Conservation (phyloP, 2,888 invertebrate genomes). For the Aleiodes leptofemur region DNA sequence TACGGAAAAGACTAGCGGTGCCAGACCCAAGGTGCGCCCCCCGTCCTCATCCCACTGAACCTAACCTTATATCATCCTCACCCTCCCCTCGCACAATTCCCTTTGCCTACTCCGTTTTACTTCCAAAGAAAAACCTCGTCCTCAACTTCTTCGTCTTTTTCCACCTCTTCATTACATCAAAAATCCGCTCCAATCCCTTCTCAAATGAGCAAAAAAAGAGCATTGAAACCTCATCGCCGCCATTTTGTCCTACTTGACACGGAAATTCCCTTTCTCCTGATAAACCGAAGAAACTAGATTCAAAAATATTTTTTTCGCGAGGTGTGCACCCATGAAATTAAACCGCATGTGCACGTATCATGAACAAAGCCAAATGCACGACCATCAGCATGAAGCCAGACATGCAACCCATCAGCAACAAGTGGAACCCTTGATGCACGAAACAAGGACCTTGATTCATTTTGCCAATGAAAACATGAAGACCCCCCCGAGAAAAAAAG, state of each 20-base stretch:
- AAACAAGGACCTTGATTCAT: constrained; percentile 53
- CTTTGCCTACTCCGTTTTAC: constrained; percentile 14
- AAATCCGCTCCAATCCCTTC: too few relatives aligned
- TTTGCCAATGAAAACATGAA: constrained; percentile 9
- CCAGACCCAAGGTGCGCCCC: constrained; percentile 73
- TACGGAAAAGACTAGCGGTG: constrained; percentile 74
- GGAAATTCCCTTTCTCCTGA: too few relatives aligned
- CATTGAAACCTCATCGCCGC: too few relatives aligned
- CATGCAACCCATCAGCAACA: constrained; percentile 73
- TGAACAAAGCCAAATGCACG: constrained; percentile 41
- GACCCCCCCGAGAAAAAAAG: not conserved
- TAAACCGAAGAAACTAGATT: not conserved
- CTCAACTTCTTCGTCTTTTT: too few relatives aligned
- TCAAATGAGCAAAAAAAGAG: too few relatives aligned
- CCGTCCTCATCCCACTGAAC: constrained; percentile 62
- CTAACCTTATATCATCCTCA: constrained; percentile 70
- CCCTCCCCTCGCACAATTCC: constrained; percentile 46
- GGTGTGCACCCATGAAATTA: constrained; percentile 39
- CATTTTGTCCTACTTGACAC: too few relatives aligned
- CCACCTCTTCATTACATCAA: too few relatives aligned
- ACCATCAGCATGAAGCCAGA: constrained; percentile 56
- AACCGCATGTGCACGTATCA: constrained; percentile 28
- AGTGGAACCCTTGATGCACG: constrained; percentile 69
- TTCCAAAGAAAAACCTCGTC: not conserved
- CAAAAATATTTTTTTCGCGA: constrained; percentile 6